Base-by-base conservation (phyloP, 2,797 vertebrate genomes). In the Melopsittacus undulatus region DNA sequence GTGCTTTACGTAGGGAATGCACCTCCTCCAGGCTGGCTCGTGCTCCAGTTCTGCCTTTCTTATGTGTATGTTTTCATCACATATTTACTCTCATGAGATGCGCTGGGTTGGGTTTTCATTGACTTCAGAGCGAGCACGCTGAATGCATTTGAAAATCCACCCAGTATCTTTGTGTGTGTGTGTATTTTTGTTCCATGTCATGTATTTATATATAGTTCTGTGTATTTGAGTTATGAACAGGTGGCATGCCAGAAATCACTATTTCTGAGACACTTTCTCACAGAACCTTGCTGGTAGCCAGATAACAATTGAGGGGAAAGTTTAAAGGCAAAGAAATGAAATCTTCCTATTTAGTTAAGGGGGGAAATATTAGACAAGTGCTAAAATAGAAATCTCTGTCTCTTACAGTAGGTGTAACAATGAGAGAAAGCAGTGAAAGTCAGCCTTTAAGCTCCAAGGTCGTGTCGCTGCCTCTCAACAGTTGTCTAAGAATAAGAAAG, bases 151-250 rank as follows among this genome's bases (percentile, higher is more conserved):
- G 81, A 85, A 92, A 87, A 94, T 61, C 88, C 86, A 85, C 81
- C 86, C 83, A 57, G 94, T 80, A 87, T 94, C 86, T 75, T 48
- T 63, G 74, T 87, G 61, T 91, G 61, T 46, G 45, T 91, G 76
- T 90, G 91, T 96, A 79, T 96, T 94, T 97, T 90, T 87, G 94
- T 93, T 93, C 78, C 62, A 40, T 94, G 91, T 81, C 93, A 89
- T 85, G 88, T 95, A 93, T 97, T 95, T 96, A 95, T 95, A 95
- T 92, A 91, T 87, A 96, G 96, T 92, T 94, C 75, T 75, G 83
- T 76, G 93, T 93, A 86, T 94, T 85, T 95, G 87, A 95, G 84
- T 94, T 94, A 87, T 29, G 83, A 95, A 88, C 95, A 96, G 92
- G 90, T 95, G 96, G 94, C 83, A 79, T 72, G 90, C 77, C 90